These are phyloP conservation scores for Lethenteron camtschaticum DNA, from an alignment of 2,113 vertebrate species.

Conservation along the genomic window DNA sequence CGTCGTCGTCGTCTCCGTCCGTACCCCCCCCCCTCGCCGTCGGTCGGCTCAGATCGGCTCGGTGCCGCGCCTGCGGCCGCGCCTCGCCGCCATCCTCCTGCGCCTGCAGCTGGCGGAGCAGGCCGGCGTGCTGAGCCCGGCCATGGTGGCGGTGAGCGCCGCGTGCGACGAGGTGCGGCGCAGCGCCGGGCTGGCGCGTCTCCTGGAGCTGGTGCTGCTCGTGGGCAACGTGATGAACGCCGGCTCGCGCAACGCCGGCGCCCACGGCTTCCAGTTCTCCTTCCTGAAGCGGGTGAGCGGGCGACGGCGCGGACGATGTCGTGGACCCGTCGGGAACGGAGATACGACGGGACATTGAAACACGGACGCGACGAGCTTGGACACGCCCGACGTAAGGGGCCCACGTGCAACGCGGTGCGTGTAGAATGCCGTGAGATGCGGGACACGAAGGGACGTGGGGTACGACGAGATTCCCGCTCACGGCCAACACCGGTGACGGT, in stretches of 20 bases:
- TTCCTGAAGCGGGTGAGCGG: not conserved
- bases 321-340: too few relatives aligned
- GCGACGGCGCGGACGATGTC: too few relatives aligned
- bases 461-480: too few relatives aligned
- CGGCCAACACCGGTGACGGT: too few relatives aligned
- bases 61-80: not conserved
- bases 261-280: not conserved
- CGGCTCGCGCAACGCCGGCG: not conserved
- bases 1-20: not conserved
- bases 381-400: too few relatives aligned
- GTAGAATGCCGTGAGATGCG: too few relatives aligned
- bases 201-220: not conserved
- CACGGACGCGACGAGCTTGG: too few relatives aligned
- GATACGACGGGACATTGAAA: too few relatives aligned
- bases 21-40: not conserved
- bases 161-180: slow-evolving; percentile 1
- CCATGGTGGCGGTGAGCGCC: not conserved
- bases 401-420: too few relatives aligned
- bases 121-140: not conserved
- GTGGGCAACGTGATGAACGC: slow-evolving; percentile 1
- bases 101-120: not conserved
- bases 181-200: not conserved
- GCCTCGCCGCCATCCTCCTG: not conserved
- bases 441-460: too few relatives aligned
- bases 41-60: not conserved